These are phyloP conservation scores for Acipenser ruthenus DNA, from an alignment of 2,797 vertebrate genomes.

Conservation along the genomic window DNA sequence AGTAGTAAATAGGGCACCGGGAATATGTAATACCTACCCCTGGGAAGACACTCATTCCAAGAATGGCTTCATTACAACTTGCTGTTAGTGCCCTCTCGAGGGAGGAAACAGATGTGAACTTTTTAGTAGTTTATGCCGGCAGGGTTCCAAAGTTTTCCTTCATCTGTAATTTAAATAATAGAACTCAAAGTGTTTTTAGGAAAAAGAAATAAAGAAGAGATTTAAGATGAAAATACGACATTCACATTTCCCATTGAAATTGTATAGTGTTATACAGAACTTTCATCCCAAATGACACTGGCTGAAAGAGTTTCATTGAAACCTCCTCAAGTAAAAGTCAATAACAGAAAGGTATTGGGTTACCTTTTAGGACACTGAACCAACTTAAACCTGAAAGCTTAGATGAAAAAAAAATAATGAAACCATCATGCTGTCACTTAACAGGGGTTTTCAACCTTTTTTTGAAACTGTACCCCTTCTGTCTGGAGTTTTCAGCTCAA, in stretches of 20 bases:
- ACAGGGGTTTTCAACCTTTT: too few species aligned
- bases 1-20: not conserved
- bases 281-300: not conserved
- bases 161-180: constrained; percentile 24
- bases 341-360: not conserved
- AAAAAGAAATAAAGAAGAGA: constrained; percentile 5
- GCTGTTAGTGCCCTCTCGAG: constrained; percentile 22
- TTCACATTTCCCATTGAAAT: not conserved
- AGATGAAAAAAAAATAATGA: not conserved
- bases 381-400: constrained; percentile 2
- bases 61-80: constrained; percentile 27
- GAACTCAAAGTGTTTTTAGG: constrained; percentile 17
- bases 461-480: too few species aligned
- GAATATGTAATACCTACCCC: constrained; percentile 11
- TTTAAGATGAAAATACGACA: not conserved
- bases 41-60: constrained; percentile 16
- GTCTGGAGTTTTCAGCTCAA: too few species aligned
- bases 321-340: not conserved
- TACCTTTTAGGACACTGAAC: constrained; percentile 1
- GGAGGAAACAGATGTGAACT: constrained; percentile 30
- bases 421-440: too few species aligned
- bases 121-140: constrained; percentile 29
- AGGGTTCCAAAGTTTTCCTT: constrained; percentile 28
- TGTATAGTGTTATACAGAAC: not conserved
- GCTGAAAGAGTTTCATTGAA: not conserved